Conservation (phyloP, 2,113 vertebrate species). For the Dipodomys ordii region DNA sequence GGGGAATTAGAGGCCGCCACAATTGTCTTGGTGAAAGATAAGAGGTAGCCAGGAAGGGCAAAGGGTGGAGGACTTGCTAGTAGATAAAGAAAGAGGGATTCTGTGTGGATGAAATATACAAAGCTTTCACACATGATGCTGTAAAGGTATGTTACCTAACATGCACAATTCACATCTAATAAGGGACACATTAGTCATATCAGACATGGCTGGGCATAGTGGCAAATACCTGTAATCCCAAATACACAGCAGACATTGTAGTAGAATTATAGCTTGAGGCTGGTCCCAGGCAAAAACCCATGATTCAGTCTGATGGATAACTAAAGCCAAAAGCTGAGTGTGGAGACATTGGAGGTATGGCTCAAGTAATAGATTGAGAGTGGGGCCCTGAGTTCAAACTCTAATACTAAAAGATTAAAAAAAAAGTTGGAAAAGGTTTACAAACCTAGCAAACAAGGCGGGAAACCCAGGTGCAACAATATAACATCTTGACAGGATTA, state of each 20-base stretch:
- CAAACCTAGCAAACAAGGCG: constrained; percentile 86
- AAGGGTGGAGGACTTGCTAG: neutral
- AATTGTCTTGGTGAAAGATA: neutral
- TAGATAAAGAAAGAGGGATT: no score
- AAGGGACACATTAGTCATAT: constrained; percentile 80
- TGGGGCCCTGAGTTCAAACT: no score
- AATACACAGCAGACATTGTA: no score
- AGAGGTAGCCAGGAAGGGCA: neutral
- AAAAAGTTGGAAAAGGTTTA: constrained; percentile 81
- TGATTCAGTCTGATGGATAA: no score
- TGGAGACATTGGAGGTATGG: no score
- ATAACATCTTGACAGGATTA: constrained; percentile 86
- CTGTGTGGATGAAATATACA: neutral
- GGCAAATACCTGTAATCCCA: no score
- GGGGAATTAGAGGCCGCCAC: neutral
- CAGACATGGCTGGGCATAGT: constrained; percentile 59
- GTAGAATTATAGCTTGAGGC: no score
- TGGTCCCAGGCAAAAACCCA: no score
- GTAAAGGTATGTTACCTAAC: constrained; percentile 69
- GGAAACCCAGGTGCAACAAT: constrained; percentile 84
- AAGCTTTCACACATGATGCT: constrained; percentile 24
- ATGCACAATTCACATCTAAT: constrained; percentile 72
- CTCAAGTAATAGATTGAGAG: no score
- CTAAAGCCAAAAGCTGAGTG: no score
- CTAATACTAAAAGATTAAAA: no score